Evolutionary conservation across 2,797 vertebrate species (phyloP).

Genomic region (Parauchenoglanis punctatus): DNA sequence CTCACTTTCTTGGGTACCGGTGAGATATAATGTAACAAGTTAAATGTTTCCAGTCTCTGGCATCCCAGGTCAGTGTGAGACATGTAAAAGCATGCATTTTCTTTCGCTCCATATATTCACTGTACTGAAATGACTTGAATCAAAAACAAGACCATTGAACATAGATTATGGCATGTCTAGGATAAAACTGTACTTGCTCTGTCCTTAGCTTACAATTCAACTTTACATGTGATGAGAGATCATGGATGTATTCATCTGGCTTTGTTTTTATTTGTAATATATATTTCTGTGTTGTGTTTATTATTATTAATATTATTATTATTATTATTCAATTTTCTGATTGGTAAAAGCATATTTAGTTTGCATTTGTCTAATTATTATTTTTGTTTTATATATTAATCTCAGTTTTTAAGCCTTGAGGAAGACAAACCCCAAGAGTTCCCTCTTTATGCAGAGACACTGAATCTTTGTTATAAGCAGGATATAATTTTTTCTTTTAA

Average conservation of each 20-base stretch:
- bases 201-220: conserved; percentile 63
- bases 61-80: conserved; percentile 24
- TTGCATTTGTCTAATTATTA: conserved; percentile 39
- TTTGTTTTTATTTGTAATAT: conserved; percentile 51
- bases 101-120: conserved; percentile 65
- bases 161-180: conserved; percentile 73
- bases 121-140: conserved; percentile 83
- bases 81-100: conserved; percentile 34
- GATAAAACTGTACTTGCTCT: conserved; percentile 71
- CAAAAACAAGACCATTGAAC: conserved; percentile 77
- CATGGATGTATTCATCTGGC: conserved; percentile 59
- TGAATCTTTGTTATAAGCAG: conserved; percentile 71
- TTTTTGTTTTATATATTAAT: conserved; percentile 56
- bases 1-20: conserved; percentile 42
- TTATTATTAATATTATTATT: background rate
- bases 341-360: conserved; percentile 11
- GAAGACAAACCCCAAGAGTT: conserved; percentile 49
- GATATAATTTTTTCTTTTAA: conserved; percentile 56
- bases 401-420: conserved; percentile 43
- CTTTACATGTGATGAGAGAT: conserved; percentile 61
- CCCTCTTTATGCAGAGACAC: conserved; percentile 65
- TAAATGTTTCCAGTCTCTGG: conserved; percentile 10
- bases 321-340: conserved; percentile 17
- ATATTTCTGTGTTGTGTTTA: conserved; percentile 36
- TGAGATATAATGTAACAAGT: conserved; percentile 25